Base-by-base conservation (phyloP, 2,113 vertebrate species). In the Anoura caudifer region DNA sequence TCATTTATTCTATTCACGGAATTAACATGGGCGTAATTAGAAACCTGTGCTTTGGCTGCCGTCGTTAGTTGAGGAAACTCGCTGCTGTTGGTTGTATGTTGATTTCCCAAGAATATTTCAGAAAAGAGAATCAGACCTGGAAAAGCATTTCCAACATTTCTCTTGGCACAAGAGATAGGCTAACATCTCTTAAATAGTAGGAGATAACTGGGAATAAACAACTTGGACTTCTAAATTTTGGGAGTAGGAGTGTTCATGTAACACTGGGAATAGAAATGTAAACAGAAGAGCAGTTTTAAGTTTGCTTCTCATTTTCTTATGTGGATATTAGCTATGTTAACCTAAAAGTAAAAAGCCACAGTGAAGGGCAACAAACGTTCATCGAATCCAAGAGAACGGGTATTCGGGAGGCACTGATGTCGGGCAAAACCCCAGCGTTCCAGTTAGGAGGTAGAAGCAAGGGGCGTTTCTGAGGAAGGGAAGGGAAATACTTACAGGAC, bases 21-120 rank as follows among this genome's bases (percentile, higher is more conserved):
- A 69, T 85, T n/a, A 91, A 79, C 26, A 5, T 2, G 10, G 45
- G 6, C 14, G 80, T 91, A 52, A 85, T 75, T 59, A 80, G 87
- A 86, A 93, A 88, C 3, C 16, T 38, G 33, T 19, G 20, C 36
- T 45, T 72, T 73, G 69, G 83, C 20, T 20, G 45, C 54, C 56
- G 0, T 84, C 28, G 14, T 72, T 69, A n/a, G 24, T 36, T 82
- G 43, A 50, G 61, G 76, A 22, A 41, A 43, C 14, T 59, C 13
- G 26, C 38, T 70, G 63, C 38, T 41, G 54, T 90, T n/a, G 38
- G 26, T 36, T 15, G 6, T 59, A 54, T 87, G 93, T 91, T 75
- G 33, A 80, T 81, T 97, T 75, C 26, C 67, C 45, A 41, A 38
- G 33, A 54, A 50, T 75, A 16, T 80, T 95, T 96, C 65, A 92